Conservation (phyloP, 30 jellyfish, hydroid and myxozoan species). For the Aurelia aurita complex sp. Pacific region DNA sequence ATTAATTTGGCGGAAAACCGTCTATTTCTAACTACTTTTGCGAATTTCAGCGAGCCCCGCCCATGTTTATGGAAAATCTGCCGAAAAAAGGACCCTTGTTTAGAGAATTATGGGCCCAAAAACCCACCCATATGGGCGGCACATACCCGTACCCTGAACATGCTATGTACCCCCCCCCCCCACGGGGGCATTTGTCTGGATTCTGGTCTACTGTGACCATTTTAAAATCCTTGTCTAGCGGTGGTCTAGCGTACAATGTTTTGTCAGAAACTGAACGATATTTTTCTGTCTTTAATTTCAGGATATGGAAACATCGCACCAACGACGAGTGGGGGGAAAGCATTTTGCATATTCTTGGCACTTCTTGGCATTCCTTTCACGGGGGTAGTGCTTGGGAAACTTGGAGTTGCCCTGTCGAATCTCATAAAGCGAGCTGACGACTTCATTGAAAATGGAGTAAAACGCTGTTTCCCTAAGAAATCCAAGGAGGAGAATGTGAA, state of each 20-base stretch:
- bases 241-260: neutral
- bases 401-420: slow-evolving; percentile 65
- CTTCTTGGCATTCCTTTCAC: slow-evolving; percentile 78
- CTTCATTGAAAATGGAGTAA: slow-evolving; percentile 56
- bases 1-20: too few relatives aligned
- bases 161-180: too few relatives aligned
- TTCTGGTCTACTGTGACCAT: neutral
- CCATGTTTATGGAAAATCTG: too few relatives aligned
- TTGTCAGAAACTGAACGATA: neutral
- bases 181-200: too few relatives aligned
- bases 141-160: too few relatives aligned
- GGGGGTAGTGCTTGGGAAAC: slow-evolving; percentile 72
- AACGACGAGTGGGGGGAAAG: slow-evolving; percentile 55
- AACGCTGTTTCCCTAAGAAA: slow-evolving; percentile 72
- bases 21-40: too few relatives aligned
- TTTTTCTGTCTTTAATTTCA: neutral
- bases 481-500: slow-evolving; percentile 46
- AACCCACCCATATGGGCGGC: too few relatives aligned
- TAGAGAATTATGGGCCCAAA: too few relatives aligned
- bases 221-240: neutral
- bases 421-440: slow-evolving; percentile 61
- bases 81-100: too few relatives aligned
- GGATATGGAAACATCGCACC: slow-evolving; percentile 83
- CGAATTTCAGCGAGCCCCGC: too few relatives aligned
- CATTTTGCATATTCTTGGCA: slow-evolving; percentile 63